phyloP scores from a whole-genome alignment of 2,797 vertebrate genomes.

The Sebastes taczanowskii region DNA sequence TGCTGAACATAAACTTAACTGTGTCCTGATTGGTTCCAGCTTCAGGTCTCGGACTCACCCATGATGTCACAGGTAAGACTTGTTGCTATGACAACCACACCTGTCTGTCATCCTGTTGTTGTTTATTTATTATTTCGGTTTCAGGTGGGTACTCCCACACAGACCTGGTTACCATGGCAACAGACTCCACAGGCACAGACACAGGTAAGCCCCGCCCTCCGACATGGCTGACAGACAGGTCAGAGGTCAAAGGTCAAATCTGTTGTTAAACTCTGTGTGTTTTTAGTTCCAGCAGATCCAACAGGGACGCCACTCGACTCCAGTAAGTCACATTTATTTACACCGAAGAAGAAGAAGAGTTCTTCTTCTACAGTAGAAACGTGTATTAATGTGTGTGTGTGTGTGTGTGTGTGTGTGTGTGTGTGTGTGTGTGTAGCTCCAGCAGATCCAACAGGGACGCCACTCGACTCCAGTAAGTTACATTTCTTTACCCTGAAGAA shows the following conservation, averaged over 20 bases:
- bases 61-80: conserved; percentile 70
- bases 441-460: conserved; percentile 71
- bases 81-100: background rate
- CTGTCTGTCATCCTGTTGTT: too few species aligned
- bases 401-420: conserved; percentile 15
- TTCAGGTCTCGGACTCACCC: conserved; percentile 21
- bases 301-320: conserved; percentile 64
- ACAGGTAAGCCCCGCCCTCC: conserved; percentile 29
- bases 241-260: conserved; percentile 17
- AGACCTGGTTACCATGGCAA: conserved; percentile 63
- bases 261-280: conserved; percentile 8
- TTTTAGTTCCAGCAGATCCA: conserved; percentile 72
- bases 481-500: background rate
- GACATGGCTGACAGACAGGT: background rate
- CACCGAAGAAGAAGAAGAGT: background rate
- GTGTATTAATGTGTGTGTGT: background rate
- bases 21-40: conserved; percentile 54
- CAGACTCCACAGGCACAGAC: conserved; percentile 47
- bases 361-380: background rate
- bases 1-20: background rate
- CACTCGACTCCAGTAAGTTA: conserved; percentile 74
- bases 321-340: conserved; percentile 67
- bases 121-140: conserved; percentile 25
- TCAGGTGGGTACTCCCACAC: conserved; percentile 58
- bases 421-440: conserved; percentile 55